These are phyloP conservation scores for Odontamblyopus lacepedii DNA, from an alignment of 2,797 vertebrate species.

Conservation along the genomic window DNA sequence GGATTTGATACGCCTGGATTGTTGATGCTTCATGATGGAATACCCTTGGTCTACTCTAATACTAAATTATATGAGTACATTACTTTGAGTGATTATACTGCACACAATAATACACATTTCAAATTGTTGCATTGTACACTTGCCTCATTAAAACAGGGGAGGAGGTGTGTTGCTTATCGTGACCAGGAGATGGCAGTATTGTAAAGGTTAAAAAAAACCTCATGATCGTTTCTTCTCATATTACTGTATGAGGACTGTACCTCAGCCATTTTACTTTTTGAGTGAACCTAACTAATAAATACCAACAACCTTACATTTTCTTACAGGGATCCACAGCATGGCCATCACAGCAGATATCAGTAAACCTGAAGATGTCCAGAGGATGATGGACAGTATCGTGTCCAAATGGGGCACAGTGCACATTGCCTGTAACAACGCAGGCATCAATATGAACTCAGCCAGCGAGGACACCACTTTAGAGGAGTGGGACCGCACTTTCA, in stretches of 20 bases:
- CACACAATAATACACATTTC: not conserved
- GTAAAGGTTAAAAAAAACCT: slow-evolving; percentile 41
- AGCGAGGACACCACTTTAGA: slow-evolving; percentile 81
- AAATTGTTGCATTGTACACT: not conserved
- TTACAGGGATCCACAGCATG: slow-evolving; percentile 67
- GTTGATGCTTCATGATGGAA: not conserved
- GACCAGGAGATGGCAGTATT: slow-evolving; percentile 74
- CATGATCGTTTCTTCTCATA: not conserved
- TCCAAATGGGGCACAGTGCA: slow-evolving; percentile 78
- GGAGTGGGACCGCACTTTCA: slow-evolving; percentile 84
- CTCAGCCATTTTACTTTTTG: not conserved
- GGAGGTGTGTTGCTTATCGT: not conserved
- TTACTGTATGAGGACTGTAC: not conserved
- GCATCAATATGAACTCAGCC: slow-evolving; percentile 83
- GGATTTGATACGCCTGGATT: not conserved
- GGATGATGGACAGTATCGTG: slow-evolving; percentile 71
- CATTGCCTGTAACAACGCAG: slow-evolving; percentile 82
- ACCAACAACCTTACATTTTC: not conserved
- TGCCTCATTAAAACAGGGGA: not conserved
- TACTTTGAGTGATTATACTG: not conserved
- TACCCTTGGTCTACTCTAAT: too few species aligned
- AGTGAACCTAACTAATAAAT: not conserved
- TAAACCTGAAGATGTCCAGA: slow-evolving; percentile 77
- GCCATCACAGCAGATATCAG: slow-evolving; percentile 79
- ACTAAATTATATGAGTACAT: too few species aligned